Evolutionary conservation across 53 echinoderm and acorn worm species (phyloP).

Genomic region (Hippasteria phrygiana): DNA sequence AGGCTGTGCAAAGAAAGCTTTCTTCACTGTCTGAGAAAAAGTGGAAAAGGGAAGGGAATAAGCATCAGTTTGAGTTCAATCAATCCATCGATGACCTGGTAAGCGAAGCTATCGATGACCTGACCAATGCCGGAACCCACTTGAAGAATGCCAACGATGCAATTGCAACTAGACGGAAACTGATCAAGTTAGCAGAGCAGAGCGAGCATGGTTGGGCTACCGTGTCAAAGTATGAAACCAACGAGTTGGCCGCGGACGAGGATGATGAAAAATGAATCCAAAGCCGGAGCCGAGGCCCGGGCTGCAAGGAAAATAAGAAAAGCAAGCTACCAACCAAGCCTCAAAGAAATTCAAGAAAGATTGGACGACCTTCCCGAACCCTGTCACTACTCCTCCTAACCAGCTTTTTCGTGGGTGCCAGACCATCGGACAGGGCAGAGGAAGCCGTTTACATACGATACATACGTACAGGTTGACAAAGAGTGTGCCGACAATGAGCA

Average conservation of each 20-base stretch:
- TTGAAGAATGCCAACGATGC: not conserved
- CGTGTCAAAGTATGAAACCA: not conserved
- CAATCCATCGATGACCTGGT: not conserved
- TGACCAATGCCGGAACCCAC: not conserved
- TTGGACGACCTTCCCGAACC: not conserved
- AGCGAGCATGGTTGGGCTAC: conserved; percentile 19
- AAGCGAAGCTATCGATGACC: not conserved
- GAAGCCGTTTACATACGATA: not conserved
- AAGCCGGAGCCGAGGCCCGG: conserved; percentile 23
- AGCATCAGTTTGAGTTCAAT: conserved; percentile 14
- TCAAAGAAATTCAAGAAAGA: not conserved
- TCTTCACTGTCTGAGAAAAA: not conserved
- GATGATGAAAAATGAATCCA: conserved; percentile 36
- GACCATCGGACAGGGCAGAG: conserved; percentile 5
- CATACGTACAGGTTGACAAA: not conserved
- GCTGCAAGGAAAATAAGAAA: conserved; percentile 21
- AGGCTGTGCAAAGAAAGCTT: conserved; percentile 9
- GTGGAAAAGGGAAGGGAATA: not conserved
- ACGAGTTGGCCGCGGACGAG: conserved; percentile 14
- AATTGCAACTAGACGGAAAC: not conserved
- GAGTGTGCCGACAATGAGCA: not conserved
- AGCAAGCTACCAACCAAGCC: conserved; percentile 1
- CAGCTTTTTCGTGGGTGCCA: not conserved
- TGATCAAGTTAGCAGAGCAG: conserved; percentile 11
- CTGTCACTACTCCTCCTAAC: not conserved